Evolutionary conservation across 1,140 invertebrate genomes (phyloP), one percentile per base, ranked within the genome.

Genomic region (Psilanteris sp.): DNA sequence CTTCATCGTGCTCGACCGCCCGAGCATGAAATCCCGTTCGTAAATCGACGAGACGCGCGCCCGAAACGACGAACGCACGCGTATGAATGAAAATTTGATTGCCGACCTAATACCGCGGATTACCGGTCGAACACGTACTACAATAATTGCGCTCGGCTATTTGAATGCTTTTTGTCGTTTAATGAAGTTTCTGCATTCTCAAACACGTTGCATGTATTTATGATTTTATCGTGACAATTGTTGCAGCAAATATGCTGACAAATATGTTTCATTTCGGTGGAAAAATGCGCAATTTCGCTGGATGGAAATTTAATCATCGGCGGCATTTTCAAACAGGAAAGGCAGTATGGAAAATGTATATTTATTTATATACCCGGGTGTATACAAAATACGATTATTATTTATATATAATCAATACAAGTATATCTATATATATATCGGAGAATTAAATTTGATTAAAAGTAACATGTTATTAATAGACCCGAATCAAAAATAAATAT

Each of bases 41-140:
- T n/a, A 44, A 61, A 67, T 59, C 54, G 55, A 20, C 34, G 34
- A 22, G 32, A 18, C 29, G 39, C 52, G 44, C 34, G 36, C 44
- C 34, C 13, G 26, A 43, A 66, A 61, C 26, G 22, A 39, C 31
- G n/a, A 36, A 31, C 22, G 36, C 46, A 26, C 70, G 54, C 54
- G 26, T 59, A 55, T 70, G 64, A 64, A 75, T 68, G 55, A 57
- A 64, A 64, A 64, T 76, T 76, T 70, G 66, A 76, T 76, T 76
- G 59, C 52, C 24, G 31, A 59, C 50, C 43, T 70, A 76, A 76
- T 70, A 15, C 52, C 14, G 10, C 11, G 59, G 41, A 66, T 77
- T 77, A 71, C 27, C 36, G 5, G 32, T 26, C 6, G 20, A 32
- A 57, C 73, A 71, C 66, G 66, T 66, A 59, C 72, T 13, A 6